A percentile compares a stretch with the other conserved stretches of the same genome.
phyloP scores from a whole-genome alignment of 2,888 invertebrate genomes.

The Priocnemis perturbator region DNA sequence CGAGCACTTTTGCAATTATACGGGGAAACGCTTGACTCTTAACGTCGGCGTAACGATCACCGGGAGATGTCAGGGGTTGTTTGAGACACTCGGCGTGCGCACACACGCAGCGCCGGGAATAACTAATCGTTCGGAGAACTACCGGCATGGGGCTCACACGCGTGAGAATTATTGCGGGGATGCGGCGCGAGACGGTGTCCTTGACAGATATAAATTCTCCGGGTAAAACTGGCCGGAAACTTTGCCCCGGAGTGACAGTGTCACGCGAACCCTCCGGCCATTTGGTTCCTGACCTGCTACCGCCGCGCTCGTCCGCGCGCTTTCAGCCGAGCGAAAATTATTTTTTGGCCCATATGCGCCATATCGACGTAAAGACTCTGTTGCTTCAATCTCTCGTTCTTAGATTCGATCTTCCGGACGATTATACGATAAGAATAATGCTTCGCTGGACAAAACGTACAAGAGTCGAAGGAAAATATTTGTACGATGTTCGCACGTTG shows the following conservation, averaged over 20 bases:
- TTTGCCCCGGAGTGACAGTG: conserved; percentile 29
- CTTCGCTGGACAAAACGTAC: too few relatives aligned
- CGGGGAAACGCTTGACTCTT: conserved; percentile 3
- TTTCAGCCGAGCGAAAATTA: too few relatives aligned
- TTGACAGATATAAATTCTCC: conserved; percentile 38
- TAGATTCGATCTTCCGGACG: too few relatives aligned
- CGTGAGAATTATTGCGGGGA: conserved; percentile 16
- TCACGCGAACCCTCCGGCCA: conserved; percentile 20
- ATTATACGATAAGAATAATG: too few relatives aligned
- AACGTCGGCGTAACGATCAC: not conserved
- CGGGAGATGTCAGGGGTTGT: too few relatives aligned
- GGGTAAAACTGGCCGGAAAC: conserved; percentile 28
- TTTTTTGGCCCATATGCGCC: too few relatives aligned
- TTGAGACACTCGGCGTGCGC: not conserved
- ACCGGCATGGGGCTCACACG: conserved; percentile 14
- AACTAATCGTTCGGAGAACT: conserved; percentile 33
- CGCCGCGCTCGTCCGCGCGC: too few relatives aligned
- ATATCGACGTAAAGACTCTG: too few relatives aligned
- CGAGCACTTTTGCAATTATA: conserved; percentile 8
- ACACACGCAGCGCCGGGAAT: not conserved
- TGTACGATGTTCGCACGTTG: too few relatives aligned
- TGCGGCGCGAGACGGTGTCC: conserved; percentile 3
- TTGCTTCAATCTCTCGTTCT: too few relatives aligned
- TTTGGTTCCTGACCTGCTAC: not conserved
- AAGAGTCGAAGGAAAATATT: too few relatives aligned